Base-by-base conservation (phyloP, 2,113 vertebrate species). In the Eurystomus gularis region DNA sequence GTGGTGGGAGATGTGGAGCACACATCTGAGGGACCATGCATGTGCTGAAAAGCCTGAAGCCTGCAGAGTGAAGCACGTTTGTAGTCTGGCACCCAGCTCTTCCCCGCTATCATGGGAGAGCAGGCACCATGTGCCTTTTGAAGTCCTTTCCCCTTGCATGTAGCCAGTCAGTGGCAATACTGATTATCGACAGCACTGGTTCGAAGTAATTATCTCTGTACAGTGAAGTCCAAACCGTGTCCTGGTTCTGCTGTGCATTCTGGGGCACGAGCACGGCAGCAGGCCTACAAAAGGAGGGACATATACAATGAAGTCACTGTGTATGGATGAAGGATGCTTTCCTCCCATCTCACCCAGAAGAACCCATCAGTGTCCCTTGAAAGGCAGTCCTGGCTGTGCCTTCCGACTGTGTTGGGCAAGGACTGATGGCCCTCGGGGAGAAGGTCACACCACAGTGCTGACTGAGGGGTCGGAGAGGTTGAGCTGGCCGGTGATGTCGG, bases 391-490 rank as follows among this genome's bases (percentile, higher is more conserved):
- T 83, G 96, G 81, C 87, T 85, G 70, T 87, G 96, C 96, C 89
- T 90, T 93, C 61, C 35, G 49, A 24, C 75, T 70, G 76, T 85
- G 68, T 25, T 51, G 85, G 96, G 89, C 89, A 89, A 96, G 88
- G 93, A 93, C 95, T 94, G 93, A 96, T 90, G 93, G 95, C 85
- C 90, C 94, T 95, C 46, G 61, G 96, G 97, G 96, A 97, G 87
- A 94, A 97, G 87, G 94, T 99, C 97, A 99, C 98, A 99, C 99
- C 99, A 99, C 99, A 66, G 99, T 99, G 98, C 99, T 99, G 98
- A 99, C 99, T 94, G 99, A 99, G 96, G 99, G 99, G 98, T 99
- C 99, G 60, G 99, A 99, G 98, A 99, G 98, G 98, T 99, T 99
- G 98, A 99, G 99, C 97, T 99, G 99, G 97, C 99, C 99, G 13